Evolutionary conservation across 2,113 vertebrate genomes (phyloP).

Genomic region (Mirounga angustirostris): DNA sequence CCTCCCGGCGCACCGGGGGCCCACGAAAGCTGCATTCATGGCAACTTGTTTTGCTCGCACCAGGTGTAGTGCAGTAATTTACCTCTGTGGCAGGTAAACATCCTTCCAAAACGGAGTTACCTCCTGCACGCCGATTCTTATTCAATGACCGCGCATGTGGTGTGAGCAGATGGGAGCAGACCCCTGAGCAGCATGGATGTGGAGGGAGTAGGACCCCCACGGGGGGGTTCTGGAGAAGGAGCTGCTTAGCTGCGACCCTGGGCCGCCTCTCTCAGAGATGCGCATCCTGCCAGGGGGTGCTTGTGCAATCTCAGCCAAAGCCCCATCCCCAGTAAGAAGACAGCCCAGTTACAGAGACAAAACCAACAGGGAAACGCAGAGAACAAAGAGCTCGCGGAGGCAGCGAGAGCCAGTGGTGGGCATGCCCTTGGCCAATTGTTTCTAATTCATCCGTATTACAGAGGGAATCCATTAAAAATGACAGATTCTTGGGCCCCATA

Average conservation of each 20-base stretch:
- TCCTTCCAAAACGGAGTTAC: background rate
- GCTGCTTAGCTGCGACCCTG: fast-evolving
- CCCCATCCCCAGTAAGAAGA: background rate
- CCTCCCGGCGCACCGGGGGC: fast-evolving
- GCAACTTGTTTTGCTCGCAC: background rate
- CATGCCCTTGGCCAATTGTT: too few relatives aligned
- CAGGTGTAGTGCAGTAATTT: background rate
- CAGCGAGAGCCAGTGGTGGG: fast-evolving
- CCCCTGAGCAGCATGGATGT: fast-evolving
- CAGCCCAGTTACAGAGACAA: background rate
- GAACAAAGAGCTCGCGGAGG: fast-evolving
- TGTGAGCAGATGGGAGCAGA: background rate
- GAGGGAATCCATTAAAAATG: background rate
- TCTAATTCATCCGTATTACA: fast-evolving
- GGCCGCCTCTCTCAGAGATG: background rate
- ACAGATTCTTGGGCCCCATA: background rate
- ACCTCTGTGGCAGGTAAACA: background rate
- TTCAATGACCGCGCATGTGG: background rate
- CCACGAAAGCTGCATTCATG: fast-evolving
- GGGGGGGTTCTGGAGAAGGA: too few relatives aligned
- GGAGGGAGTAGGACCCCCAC: fast-evolving
- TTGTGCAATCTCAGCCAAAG: too few relatives aligned
- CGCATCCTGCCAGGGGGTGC: fast-evolving
- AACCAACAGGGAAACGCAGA: background rate
- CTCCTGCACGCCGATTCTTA: background rate